Conservation (phyloP, 2,888 invertebrate genomes). For the Chrysomela aeneicollis region DNA sequence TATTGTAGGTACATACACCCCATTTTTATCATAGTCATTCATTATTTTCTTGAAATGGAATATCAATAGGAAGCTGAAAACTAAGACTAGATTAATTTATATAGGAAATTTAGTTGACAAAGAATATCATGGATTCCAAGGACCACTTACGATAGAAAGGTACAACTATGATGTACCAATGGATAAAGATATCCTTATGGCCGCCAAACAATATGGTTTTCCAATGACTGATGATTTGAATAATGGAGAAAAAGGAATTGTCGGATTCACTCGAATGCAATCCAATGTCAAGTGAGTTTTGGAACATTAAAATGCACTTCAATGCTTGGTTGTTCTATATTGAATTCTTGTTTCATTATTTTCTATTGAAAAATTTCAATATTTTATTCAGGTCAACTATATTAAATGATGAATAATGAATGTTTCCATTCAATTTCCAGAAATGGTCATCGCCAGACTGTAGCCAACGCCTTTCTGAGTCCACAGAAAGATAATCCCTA, state of each 20-base stretch:
- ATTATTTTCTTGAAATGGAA: too few species aligned
- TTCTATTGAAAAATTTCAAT: too few species aligned
- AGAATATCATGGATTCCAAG: constrained; percentile 66
- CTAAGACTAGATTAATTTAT: not conserved
- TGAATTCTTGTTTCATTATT: not conserved
- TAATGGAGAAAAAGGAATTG: constrained; percentile 62
- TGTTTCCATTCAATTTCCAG: constrained; percentile 26
- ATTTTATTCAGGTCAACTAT: too few species aligned
- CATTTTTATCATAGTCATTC: too few species aligned
- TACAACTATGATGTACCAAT: constrained; percentile 68
- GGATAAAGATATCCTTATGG: constrained; percentile 65
- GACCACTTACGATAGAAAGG: constrained; percentile 71
- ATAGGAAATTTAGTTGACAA: constrained; percentile 51
- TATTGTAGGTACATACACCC: too few species aligned
- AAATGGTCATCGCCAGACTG: constrained; percentile 57
- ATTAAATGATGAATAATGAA: not conserved
- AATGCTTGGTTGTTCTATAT: too few species aligned
- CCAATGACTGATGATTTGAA: constrained; percentile 68
- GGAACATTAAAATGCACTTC: not conserved
- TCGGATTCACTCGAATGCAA: constrained; percentile 55
- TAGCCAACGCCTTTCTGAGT: constrained; percentile 68
- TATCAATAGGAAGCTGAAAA: too few species aligned
- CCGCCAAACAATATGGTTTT: constrained; percentile 68
- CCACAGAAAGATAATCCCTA: constrained; percentile 66
- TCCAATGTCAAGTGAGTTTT: constrained; percentile 64